Evolutionary conservation across 2,888 invertebrate species (phyloP).

Genomic region (Spatulosminthurus flaviceps): DNA sequence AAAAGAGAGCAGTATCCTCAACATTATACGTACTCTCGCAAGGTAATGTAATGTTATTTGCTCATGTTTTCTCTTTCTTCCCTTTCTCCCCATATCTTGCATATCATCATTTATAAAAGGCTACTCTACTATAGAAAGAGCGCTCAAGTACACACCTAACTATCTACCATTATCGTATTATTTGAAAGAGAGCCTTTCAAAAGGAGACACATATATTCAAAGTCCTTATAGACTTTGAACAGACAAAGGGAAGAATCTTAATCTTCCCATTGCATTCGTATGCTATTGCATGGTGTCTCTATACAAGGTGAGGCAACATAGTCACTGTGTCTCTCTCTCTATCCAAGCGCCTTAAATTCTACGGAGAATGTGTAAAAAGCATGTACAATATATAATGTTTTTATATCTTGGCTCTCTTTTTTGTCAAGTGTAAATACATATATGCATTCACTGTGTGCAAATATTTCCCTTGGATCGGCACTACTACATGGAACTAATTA

Average conservation of each 20-base stretch:
- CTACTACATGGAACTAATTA: constrained; percentile 4
- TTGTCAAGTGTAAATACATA: background rate
- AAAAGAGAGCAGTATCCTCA: constrained; percentile 4
- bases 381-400: too few species aligned
- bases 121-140: too few species aligned
- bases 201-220: too few species aligned
- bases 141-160: too few species aligned
- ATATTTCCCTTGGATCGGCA: background rate
- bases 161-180: too few species aligned
- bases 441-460: background rate
- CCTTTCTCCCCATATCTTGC: background rate
- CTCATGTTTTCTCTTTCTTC: background rate
- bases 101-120: background rate
- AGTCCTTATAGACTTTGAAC: too few species aligned
- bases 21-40: background rate
- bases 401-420: too few species aligned
- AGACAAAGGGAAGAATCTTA: background rate
- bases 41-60: constrained; percentile 12
- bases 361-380: too few species aligned
- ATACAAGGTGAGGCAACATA: too few species aligned
- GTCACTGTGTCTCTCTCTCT: too few species aligned
- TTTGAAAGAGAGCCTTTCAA: too few species aligned
- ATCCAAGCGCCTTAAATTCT: too few species aligned
- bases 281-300: background rate
- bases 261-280: background rate